phyloP scores from a whole-genome alignment of 2,113 vertebrate genomes.

The Anarhynchus alexandrinus region DNA sequence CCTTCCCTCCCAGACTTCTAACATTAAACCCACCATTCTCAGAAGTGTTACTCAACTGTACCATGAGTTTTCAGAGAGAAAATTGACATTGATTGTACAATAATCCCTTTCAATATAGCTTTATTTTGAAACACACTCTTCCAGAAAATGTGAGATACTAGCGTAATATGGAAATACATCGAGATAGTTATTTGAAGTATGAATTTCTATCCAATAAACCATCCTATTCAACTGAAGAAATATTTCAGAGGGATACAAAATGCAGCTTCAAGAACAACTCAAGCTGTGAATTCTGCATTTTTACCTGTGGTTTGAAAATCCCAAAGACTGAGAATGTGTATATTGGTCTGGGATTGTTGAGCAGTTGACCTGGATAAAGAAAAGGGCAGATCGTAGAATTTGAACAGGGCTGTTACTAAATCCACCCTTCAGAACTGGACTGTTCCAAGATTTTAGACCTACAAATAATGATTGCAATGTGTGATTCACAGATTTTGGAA shows the following conservation, averaged over 20 bases:
- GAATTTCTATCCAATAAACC: not conserved
- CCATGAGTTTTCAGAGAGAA: not conserved
- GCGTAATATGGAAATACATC: not conserved
- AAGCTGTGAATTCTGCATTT: not conserved
- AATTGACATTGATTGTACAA: not conserved
- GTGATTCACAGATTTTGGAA: constrained; percentile 8
- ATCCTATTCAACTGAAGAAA: not conserved
- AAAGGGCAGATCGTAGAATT: not conserved
- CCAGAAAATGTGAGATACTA: not conserved
- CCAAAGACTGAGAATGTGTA: fast-evolving
- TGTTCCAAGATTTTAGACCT: not conserved
- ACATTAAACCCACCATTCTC: not conserved
- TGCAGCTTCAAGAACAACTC: not conserved
- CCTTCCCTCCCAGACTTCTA: not conserved
- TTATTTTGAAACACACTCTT: not conserved
- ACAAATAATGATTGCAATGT: not conserved
- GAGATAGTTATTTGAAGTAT: not conserved
- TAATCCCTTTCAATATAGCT: not conserved
- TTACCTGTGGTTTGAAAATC: not conserved
- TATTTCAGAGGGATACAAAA: not conserved
- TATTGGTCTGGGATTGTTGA: not conserved
- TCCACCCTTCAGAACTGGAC: not conserved
- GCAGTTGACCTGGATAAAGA: not conserved
- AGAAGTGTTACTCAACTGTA: not conserved
- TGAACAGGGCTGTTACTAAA: not conserved